A percentile compares a stretch with the other conserved stretches of the same genome.
Evolutionary conservation across 2,888 invertebrate genomes (phyloP).

Genomic region (Diloba caeruleocephala): DNA sequence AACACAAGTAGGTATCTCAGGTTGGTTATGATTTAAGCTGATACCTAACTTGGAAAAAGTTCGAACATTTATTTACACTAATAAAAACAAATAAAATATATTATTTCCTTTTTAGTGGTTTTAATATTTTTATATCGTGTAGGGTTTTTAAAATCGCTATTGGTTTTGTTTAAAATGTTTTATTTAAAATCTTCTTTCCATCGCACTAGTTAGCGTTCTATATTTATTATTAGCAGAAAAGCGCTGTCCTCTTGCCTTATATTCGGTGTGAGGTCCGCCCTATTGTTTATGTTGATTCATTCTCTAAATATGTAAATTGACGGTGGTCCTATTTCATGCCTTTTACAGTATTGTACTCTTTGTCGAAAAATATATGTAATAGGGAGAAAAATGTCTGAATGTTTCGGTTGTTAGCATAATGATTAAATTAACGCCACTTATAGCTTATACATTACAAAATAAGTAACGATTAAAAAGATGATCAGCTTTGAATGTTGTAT

Average conservation of each 20-base stretch:
- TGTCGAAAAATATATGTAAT: slow-evolving; percentile 46
- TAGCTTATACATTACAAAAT: slow-evolving; percentile 28
- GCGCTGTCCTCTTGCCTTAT: too few species aligned
- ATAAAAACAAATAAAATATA: too few species aligned
- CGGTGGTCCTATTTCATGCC: slow-evolving; percentile 51
- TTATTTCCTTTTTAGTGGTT: too few species aligned
- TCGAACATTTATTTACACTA: too few species aligned
- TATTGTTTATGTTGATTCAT: slow-evolving; percentile 59
- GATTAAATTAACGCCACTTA: slow-evolving; percentile 27
- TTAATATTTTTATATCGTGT: too few species aligned
- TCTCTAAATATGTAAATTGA: slow-evolving; percentile 51
- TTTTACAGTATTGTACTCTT: slow-evolving; percentile 47
- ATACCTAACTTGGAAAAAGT: too few species aligned
- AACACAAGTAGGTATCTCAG: too few species aligned
- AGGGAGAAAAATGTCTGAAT: slow-evolving; percentile 38
- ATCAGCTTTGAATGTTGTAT: slow-evolving; percentile 17
- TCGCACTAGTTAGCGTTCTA: background rate
- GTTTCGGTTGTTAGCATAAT: slow-evolving; percentile 31
- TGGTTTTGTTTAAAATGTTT: too few species aligned
- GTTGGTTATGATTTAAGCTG: too few species aligned
- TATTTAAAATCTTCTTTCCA: background rate
- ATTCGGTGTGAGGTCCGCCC: slow-evolving; percentile 39
- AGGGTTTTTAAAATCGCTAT: too few species aligned
- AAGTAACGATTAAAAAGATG: slow-evolving; percentile 25
- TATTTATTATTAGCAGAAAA: background rate